Evolutionary conservation across 2,797 vertebrate species (phyloP).

Genomic region (Halcyon leucocephala): DNA sequence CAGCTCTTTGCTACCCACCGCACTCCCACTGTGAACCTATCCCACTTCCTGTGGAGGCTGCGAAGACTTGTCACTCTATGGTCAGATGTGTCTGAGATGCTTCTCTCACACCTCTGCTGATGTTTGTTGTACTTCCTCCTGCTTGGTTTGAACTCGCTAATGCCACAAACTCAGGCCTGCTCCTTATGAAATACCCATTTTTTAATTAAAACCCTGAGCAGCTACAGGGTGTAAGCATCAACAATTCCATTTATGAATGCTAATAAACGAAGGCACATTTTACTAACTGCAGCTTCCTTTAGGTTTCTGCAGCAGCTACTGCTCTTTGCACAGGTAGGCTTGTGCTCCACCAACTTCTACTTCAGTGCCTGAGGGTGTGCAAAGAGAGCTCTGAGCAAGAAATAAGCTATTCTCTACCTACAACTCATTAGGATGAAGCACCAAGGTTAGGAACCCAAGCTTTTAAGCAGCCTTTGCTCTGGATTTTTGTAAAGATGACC

Average conservation of each 20-base stretch:
- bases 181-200: background rate
- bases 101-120: background rate
- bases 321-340: background rate
- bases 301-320: background rate
- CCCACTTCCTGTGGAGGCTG: background rate
- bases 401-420: background rate
- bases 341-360: background rate
- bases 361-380: background rate
- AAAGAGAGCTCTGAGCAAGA: background rate
- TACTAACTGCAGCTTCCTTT: background rate
- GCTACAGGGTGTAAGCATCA: background rate
- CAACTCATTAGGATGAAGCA: background rate
- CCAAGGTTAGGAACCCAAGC: background rate
- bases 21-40: background rate
- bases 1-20: background rate
- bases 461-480: background rate
- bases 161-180: background rate
- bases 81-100: background rate
- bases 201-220: background rate
- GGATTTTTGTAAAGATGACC: background rate
- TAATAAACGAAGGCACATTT: background rate
- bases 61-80: background rate
- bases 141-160: background rate
- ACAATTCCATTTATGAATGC: background rate
- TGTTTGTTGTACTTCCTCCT: background rate